Conservation (phyloP, 2,888 invertebrate species). For the Bursaphelenchus okinawaensis region DNA sequence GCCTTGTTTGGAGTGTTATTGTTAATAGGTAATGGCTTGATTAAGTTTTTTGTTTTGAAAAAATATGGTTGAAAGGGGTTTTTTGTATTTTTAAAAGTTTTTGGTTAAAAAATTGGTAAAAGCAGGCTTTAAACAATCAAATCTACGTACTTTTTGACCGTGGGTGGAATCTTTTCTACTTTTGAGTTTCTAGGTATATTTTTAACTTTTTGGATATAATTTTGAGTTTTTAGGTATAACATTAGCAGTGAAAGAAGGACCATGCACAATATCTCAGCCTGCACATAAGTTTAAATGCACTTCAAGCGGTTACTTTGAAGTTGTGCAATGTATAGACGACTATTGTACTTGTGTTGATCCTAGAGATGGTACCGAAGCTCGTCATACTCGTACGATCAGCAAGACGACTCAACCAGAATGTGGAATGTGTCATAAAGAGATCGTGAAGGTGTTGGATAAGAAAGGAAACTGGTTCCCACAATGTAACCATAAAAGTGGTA, state of each 20-base stretch:
- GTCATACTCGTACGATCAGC: constrained; percentile 21
- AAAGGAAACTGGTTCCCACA: not conserved
- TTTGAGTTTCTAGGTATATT: too few species aligned
- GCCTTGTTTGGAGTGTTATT: not conserved
- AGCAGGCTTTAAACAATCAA: too few species aligned
- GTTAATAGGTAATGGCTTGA: not conserved
- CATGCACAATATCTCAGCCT: not conserved
- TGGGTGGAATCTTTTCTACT: too few species aligned
- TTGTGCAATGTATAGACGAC: constrained; percentile 41
- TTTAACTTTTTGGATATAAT: not conserved
- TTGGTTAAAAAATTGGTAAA: too few species aligned
- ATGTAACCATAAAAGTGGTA: not conserved
- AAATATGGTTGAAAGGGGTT: too few species aligned
- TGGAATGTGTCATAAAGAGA: not conserved
- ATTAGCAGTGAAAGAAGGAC: not conserved
- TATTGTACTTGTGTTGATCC: constrained; percentile 51
- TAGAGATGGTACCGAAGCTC: constrained; percentile 32
- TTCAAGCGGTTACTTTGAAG: constrained; percentile 44
- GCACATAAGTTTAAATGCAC: not conserved
- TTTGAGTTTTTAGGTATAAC: not conserved
- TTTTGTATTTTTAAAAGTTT: too few species aligned
- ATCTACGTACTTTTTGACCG: too few species aligned
- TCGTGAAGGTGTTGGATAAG: not conserved
- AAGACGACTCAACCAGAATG: not conserved
- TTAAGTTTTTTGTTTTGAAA: too few species aligned